Base-by-base conservation (phyloP, 2,797 vertebrate species). In the Thripadectes ignobilis region DNA sequence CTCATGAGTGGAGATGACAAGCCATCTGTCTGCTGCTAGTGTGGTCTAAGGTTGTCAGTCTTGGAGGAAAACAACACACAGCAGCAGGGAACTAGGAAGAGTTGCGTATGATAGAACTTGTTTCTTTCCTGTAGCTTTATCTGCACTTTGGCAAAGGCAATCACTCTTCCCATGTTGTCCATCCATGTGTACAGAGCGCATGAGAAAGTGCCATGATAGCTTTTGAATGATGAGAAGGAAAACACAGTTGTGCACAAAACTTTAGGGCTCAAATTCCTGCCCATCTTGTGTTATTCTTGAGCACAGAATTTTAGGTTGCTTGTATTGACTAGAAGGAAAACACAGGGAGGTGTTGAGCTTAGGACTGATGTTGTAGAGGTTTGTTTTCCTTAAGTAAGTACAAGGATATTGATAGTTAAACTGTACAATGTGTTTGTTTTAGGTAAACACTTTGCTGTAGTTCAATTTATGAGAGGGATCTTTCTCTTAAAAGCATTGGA, bases 391-490 rank as follows among this genome's bases (percentile, higher is more conserved):
- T 78, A 88, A 74, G 48, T 89, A 89, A 87, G 48, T 77, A 80
- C 78, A 54, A 69, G 43, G 66, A 66, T 88, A 76, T 48, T 67
- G 80, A 30, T 83, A 84, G 46, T 43, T 72, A 19, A 82, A 93
- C 58, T 76, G 61, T 66, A 76, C 58, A 9, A 4, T 12, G n/a
- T 87, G 36, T 89, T 93, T 96, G 65, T 78, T 96, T 89, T 20
- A 26, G 29, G 83, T 85, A 89, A 88, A 81, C 38, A 62, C 88
- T 73, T 61, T 57, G 38, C 39, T 92, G 61, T 67, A 73, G 89
- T 92, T 90, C 73, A 43, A 32, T 96, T 95, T 86, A 76, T 69
- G 51, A 88, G 81, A 82, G 67, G 20, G 46, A 80, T 94, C 65
- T 85, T 79, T 88, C 61, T 74, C 36, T 48, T 88, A 57, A 86